Evolutionary conservation across 2,797 vertebrate genomes (phyloP), one percentile per base, ranked within the genome.

Genomic region (Hozukius guyotensis): DNA sequence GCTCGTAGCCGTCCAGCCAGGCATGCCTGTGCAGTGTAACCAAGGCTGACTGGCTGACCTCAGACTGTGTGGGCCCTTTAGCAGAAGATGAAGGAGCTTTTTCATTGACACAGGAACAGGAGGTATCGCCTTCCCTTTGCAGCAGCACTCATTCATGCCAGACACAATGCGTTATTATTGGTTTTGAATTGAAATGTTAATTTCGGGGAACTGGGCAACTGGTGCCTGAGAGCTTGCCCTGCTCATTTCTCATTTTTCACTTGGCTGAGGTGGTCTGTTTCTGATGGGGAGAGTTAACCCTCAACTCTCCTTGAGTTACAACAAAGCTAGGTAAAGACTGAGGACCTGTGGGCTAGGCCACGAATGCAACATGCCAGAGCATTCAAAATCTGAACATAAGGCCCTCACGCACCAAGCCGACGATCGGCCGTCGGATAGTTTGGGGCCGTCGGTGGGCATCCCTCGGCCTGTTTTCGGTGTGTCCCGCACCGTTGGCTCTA

Each of bases 151-250:
- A 96, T 97, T 97, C 96, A 96, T 94, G 91, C 93, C 96, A 95
- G 94, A 95, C 95, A 97, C 97, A 97, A 98, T 97, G 97, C 96
- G 95, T 98, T 97, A 97, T 97, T 98, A 98, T 97, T 96, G 95
- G 95, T 96, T 97, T 96, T 97, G 97, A 98, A 98, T 98, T 98
- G 97, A 98, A 97, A 99, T 98, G 97, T 97, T 98, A 98, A 99
- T 98, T 98, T 97, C 95, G 20, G 95, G 95, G 97, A 97, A 96
- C 96, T 82, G 91, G 89, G 92, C 91, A 93, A 96, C 95, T 94
- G 94, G 95, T 53, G 88, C 92, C 96, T 90, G 81, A 91, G 95
- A 93, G 96, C 75, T 96, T 83, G 79, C 91, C 95, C 96, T 93
- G 95, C 93, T 95, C 96, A 96, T 96, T 96, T 96, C 97, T 97